Base-by-base conservation (phyloP, 2,797 vertebrate genomes). In the Pachyuromys duprasi region DNA sequence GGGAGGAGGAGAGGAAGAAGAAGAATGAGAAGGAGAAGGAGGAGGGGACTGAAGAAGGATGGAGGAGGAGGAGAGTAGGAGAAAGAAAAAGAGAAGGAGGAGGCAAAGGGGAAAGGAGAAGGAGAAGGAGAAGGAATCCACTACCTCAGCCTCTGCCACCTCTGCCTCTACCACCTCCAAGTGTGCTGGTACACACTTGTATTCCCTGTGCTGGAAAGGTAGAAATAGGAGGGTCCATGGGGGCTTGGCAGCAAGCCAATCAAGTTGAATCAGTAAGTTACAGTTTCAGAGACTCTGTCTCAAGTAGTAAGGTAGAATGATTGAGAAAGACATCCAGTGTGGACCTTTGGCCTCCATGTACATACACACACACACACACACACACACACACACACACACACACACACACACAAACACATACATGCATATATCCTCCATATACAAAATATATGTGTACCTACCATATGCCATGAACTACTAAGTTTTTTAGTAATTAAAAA, bases 81-180 rank as follows among this genome's bases (percentile, higher is more conserved):
- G 4, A 8, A 18, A 8, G n/a, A 2, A 22, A 14, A 3, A 8
- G 33, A 15, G 7, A 4, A 3, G 18, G 18, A 22, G 7, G n/a
- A 36, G 17, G 2, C 7, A 17, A 3, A 3, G 14, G 12, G 2
- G 22, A 12, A 42, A 11, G 36, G 17, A 28, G 70, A 1, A 42
- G 39, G 20, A 20, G 17, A 3, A 72, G 1, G 1, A 67, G 65
- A 4, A 22, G 1, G 8, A 57, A 57, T 12, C 55, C 55, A 4
- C 17, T 4, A 15, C 55, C 55, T 57, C 55, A 0, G 14, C 17
- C 55, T 57, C 55, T 57, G 55, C 55, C 55, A 57, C 55, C 55
- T 57, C 55, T 57, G 15, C 55, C 55, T 57, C 55, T 13, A 57
- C 17, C 17, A 15, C 55, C 55, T 5, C 55, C 20, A 9, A 6